A percentile compares a stretch with the other conserved stretches of the same genome.
phyloP scores from a whole-genome alignment of 2,888 invertebrate species.

The Desoria tigrina region DNA sequence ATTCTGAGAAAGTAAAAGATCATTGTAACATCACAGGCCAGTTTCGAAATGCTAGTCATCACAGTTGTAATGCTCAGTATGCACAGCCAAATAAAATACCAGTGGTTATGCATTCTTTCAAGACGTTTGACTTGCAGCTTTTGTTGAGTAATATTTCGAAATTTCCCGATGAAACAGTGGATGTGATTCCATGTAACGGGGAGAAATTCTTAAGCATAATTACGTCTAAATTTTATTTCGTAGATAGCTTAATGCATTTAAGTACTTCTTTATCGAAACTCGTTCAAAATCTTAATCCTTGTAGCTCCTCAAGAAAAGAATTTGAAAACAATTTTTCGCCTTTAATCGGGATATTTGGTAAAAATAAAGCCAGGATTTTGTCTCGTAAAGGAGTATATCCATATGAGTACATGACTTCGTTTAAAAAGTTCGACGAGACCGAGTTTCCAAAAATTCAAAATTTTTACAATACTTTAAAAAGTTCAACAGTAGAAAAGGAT shows the following conservation, averaged over 20 bases:
- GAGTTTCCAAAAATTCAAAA: constrained; percentile 19
- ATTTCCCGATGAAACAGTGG: constrained; percentile 16
- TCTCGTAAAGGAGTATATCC: constrained; percentile 32
- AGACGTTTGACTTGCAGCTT: constrained; percentile 9
- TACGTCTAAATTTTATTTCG: constrained; percentile 20
- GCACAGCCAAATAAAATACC: neutral
- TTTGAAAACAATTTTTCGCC: constrained; percentile 8
- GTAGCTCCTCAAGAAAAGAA: constrained; percentile 6
- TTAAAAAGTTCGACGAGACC: constrained; percentile 19
- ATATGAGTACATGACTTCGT: constrained; percentile 30
- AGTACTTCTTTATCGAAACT: constrained; percentile 14
- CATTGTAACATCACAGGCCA: constrained; percentile 17
- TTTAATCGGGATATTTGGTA: constrained; percentile 20
- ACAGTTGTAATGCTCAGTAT: constrained; percentile 14
- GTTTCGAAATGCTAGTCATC: neutral
- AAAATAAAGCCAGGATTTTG: neutral
- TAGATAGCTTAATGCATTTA: constrained; percentile 29
- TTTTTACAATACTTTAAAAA: constrained; percentile 24
- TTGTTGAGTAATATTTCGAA: constrained; percentile 18
- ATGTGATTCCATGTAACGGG: constrained; percentile 24
- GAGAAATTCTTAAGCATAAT: constrained; percentile 18
- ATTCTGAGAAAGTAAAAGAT: constrained; percentile 13
- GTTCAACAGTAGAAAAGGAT: constrained; percentile 31
- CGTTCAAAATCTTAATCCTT: constrained; percentile 15
- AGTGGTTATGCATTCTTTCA: constrained; percentile 1